Conservation (phyloP, 1,140 invertebrate species). For the Drosophila nigromelanica region DNA sequence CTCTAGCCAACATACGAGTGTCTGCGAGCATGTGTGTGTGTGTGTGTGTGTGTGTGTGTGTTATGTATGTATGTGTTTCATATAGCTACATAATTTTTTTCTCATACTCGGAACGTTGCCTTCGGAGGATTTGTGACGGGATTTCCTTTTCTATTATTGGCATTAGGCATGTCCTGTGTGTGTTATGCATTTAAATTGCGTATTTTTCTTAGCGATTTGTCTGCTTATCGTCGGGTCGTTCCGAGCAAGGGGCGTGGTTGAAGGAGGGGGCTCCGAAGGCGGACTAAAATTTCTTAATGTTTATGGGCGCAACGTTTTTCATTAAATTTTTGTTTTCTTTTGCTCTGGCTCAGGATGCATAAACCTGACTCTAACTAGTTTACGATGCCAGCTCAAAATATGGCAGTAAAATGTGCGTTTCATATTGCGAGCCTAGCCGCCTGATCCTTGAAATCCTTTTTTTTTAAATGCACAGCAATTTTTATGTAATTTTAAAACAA, state of each 20-base stretch:
- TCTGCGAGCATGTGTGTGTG: constrained; percentile 5
- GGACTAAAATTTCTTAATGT: constrained; percentile 79
- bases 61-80: too few species aligned
- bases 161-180: constrained; percentile 84
- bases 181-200: constrained; percentile 84
- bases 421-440: constrained; percentile 44
- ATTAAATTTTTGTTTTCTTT: constrained; percentile 64
- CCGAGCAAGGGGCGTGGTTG: constrained; percentile 24
- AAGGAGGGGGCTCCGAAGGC: not conserved
- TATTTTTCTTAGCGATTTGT: constrained; percentile 84
- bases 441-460: constrained; percentile 52
- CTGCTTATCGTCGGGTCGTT: constrained; percentile 76
- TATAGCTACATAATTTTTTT: constrained; percentile 77
- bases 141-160: constrained; percentile 84
- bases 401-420: constrained; percentile 71
- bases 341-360: not conserved
- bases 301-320: constrained; percentile 79
- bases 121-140: constrained; percentile 83
- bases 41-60: constrained; percentile 13
- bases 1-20: constrained; percentile 27
- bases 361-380: constrained; percentile 72
- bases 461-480: constrained; percentile 62
- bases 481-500: constrained; percentile 81
- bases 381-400: constrained; percentile 71
- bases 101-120: constrained; percentile 58